Base-by-base conservation (phyloP, 2,797 vertebrate genomes). In the Sebastiscus tertius region DNA sequence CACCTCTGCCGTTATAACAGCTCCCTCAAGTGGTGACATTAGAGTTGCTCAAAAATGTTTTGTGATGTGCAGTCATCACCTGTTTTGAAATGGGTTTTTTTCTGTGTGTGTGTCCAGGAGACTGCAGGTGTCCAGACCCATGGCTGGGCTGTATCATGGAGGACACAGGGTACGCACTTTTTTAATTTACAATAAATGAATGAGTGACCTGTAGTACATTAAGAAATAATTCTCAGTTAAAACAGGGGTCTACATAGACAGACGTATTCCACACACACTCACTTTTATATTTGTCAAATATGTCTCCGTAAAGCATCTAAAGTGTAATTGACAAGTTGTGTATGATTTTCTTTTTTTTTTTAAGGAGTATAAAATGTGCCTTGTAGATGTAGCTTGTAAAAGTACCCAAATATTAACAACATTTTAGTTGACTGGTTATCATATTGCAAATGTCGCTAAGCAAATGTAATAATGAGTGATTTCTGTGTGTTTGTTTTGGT, bases 121-220 rank as follows among this genome's bases (percentile, higher is more conserved):
- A 97, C 78, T 98, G 97, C 92, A 95, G 96, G 65, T 98, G 97
- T 93, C 97, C 97, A 0, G 97, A 99, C 68, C 87, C 91, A 0
- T 99, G 98, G 97, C 94, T 97, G 80, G 97, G 98, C 36, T 99
- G 98, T 22, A 98, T 98, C 92, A 98, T 98, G 97, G 97, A 98
- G 86, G 97, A 99, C 85, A 98, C 97, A 1, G 97, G 97, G 97
- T 99, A 95, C 79, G 63, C 4, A 24, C n/a, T 52, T 12, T 11
- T 72, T 60, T 10, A 5, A 52, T 75, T 29, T 24, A 63, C 18
- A 67, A 12, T 49, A 34, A 36, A 64, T 63, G 0, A 49, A 63
- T 52, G 22, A 3, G 12, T 29, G 13, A 26, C 18, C 62, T 62
- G 11, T 22, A 16, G n/a, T 8, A 63, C n/a, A 22, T 42, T 33